Evolutionary conservation across 2,113 vertebrate species (phyloP), one percentile per base, ranked within the genome.

Genomic region (Hassar affinis): DNA sequence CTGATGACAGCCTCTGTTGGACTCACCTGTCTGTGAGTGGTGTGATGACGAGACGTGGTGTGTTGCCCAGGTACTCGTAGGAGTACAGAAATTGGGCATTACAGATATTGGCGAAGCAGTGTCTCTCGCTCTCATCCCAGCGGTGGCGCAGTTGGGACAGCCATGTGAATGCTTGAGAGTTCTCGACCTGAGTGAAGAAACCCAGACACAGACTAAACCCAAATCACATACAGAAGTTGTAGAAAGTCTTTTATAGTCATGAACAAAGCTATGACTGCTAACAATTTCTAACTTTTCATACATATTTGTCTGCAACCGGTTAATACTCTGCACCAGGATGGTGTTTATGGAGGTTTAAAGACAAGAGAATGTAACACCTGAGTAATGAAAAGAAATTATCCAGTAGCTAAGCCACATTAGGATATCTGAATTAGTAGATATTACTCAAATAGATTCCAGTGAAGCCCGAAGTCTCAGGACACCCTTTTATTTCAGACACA

Each of bases 61-160:
- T 97, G 89, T 99, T 99, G 86, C 98, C 98, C 80, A 99, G 93
- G 87, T 99, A 99, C 85, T 99, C 98, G 0, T 99, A 99, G 64
- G 93, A 97, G 89, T 99, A 99, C 0, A 94, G 90, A 86, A 99
- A 99, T 90, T 96, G 96, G 0, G 98, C 98, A 0, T 99, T 97
- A 0, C 98, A 99, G 90, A 99, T 99, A 92, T 96, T 96, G 85
- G 95, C 95, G 68, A 94, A 96, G 90, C 98, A 99, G 81, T 98
- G 97, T 69, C 89, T 95, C 74, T 95, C 94, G 78, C 93, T 93
- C 33, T 99, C 98, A 0, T 92, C 90, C 98, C 98, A 99, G 1
- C 94, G 93, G 89, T 99, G 98, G 30, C 98, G 93, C 25, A 99
- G 93, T 92, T 99, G 98, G 0, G 97, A 97, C 75, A 99, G 92